phyloP scores from a whole-genome alignment of 2,797 vertebrate genomes.

The Aratinga solstitialis region DNA sequence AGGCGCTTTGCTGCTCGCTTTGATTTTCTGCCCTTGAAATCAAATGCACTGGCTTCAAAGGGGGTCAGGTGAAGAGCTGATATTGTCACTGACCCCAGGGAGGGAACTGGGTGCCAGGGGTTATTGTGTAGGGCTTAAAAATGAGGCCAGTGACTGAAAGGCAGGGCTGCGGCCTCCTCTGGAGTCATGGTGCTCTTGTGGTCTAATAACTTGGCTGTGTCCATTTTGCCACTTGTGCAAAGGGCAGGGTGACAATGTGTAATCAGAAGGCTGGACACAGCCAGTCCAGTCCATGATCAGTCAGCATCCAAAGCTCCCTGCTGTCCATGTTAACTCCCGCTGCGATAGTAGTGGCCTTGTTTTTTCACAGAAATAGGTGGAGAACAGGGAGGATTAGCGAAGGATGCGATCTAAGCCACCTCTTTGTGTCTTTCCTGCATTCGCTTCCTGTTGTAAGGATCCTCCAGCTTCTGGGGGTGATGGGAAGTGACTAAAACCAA shows the following conservation, averaged over 20 bases:
- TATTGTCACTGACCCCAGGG: background rate
- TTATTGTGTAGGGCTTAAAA: background rate
- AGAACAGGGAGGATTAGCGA: background rate
- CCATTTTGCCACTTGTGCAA: background rate
- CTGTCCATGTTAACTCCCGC: fast-evolving
- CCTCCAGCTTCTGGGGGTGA: background rate
- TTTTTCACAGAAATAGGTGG: background rate
- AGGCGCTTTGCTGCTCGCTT: background rate
- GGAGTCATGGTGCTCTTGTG: background rate
- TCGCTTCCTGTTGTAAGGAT: background rate
- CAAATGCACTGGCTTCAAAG: background rate
- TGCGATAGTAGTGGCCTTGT: background rate
- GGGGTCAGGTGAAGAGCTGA: background rate
- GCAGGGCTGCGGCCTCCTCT: background rate
- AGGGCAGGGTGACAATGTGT: background rate
- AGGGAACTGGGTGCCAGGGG: background rate
- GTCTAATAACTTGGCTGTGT: background rate
- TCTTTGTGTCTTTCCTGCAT: background rate
- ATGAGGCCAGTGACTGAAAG: background rate
- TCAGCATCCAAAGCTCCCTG: background rate
- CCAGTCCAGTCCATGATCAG: background rate
- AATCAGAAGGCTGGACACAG: background rate
- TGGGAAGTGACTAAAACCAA: background rate
- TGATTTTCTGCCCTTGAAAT: constrained; percentile 39
- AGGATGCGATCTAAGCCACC: background rate